Base-by-base conservation (phyloP, 2,888 invertebrate genomes). In the Apamea crenata region DNA sequence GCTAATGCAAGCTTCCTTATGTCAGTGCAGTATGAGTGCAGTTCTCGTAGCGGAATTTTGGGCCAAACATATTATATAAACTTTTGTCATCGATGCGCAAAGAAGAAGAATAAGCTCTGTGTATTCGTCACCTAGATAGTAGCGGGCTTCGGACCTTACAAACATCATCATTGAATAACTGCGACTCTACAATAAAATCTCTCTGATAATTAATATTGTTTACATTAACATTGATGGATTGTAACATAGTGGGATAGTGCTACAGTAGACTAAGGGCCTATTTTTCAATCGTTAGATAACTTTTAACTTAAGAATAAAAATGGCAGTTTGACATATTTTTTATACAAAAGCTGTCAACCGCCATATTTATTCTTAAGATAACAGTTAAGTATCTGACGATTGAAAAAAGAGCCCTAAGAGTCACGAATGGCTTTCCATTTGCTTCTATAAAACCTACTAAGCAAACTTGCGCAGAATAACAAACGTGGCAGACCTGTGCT, bases 391-490 rank as follows among this genome's bases (percentile, higher is more conserved):
- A 47, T 16, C 47, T 16, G 47, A 0, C 16, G 47, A 14, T 5
- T 18, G 21, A 53, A 53, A 53, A 18, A 21, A 21, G 1, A 21
- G 53, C 53, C 53, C 53, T 21, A 10, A 56, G 25, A 56, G 4
- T 56, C 25, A 70, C 50, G n/a, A 50, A 56, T 67, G 29, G 56
- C 6, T 69, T 8, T 56, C 12, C 40, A 80, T 75, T 66, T 61
- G 8, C 36, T 40, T 36, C 32, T 59, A 63, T 67, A 21, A 68
- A 36, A 53, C 1, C 16, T 47, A 44, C 29, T 61, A 29, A 29
- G 36, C 0, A 36, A 65, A 81, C 77, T 32, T 70, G 50, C 8
- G 40, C 59, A 65, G 59, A 65, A 85, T 47, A 76, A 66, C n/a
- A 78, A 82, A 70, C 67, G 59, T 5, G 16, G 50, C 63, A 50